Evolutionary conservation across 2,797 vertebrate species (phyloP), one percentile per base, ranked within the genome.

Genomic region (Hemitrygon akajei): DNA sequence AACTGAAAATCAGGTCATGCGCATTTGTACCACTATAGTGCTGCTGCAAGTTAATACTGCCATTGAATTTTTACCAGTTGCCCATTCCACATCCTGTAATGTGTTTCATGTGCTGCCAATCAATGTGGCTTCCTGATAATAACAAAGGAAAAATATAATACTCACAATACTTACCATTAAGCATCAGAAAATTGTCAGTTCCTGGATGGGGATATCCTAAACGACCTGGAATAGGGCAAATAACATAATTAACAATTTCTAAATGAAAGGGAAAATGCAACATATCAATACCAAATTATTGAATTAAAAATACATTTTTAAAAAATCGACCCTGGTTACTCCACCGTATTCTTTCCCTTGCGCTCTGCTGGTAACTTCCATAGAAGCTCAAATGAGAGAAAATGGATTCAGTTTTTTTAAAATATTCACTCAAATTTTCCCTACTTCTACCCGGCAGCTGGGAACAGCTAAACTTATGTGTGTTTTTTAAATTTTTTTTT

Each of bases 151-250:
- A 5, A 92, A 91, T 47, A 25, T 16, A 76, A 56, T 47, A 75
- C 71, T 93, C 40, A 58, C 5, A 95, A 96, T 97, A 97, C 97
- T 98, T 98, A 99, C 98, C 98, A 97, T 99, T 99, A 97, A 99
- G 97, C 98, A 99, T 98, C 96, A 99, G 98, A 95, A 99, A 98
- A 97, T 98, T 98, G 95, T 99, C 98, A 95, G 98, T 98, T 96
- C 98, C 98, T 37, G 98, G 98, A 97, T 99, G 98, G 94, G 98
- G 98, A 95, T 98, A 98, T 98, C 97, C 98, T 97, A 99, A 96
- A 94, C 98, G 98, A 97, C 91, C 91, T 93, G 71, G 40, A 93
- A 93, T 11, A 40, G 47, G 71, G 25, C 56, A 25, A 71, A 93
- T 20, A 37, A 6, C 66, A 89, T 37, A 37, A 89, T 69, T 69